Conservation (phyloP, 2,797 vertebrate genomes). For the Gobio occitaniae region DNA sequence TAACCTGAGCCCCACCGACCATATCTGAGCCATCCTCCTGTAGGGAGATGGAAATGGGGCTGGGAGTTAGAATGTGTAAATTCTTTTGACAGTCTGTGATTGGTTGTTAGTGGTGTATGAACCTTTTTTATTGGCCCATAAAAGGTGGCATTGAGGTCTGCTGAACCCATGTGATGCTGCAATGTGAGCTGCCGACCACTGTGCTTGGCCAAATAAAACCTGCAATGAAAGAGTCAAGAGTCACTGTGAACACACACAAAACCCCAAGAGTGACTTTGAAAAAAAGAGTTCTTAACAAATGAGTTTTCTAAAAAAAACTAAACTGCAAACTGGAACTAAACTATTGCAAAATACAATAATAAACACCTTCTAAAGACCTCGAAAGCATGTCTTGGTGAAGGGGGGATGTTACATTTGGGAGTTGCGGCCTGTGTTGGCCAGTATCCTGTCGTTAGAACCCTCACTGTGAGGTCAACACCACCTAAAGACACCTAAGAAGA, state of each 20-base stretch:
- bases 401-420: constrained; percentile 99
- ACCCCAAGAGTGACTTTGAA: neutral
- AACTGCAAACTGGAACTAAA: constrained; percentile 6
- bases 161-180: constrained; percentile 99
- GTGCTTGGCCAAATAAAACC: constrained; percentile 99
- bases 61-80: neutral
- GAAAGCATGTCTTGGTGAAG: constrained; percentile 95
- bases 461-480: constrained; percentile 96
- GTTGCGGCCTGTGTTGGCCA: constrained; percentile 99
- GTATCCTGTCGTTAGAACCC: constrained; percentile 97
- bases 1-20: constrained; percentile 97
- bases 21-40: constrained; percentile 98
- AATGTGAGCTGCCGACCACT: constrained; percentile 97
- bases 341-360: neutral
- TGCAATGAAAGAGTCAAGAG: constrained; percentile 61
- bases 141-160: constrained; percentile 98
- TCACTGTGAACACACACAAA: constrained; percentile 23
- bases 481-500: constrained; percentile 88
- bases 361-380: constrained; percentile 97
- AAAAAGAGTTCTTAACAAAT: neutral
- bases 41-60: neutral
- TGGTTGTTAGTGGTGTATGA: neutral
- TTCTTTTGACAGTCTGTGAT: neutral
- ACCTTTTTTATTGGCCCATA: constrained; percentile 99
- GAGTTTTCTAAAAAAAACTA: neutral